These are phyloP conservation scores for Malurus elegans DNA, from an alignment of 2,113 vertebrate species.

Conservation along the genomic window DNA sequence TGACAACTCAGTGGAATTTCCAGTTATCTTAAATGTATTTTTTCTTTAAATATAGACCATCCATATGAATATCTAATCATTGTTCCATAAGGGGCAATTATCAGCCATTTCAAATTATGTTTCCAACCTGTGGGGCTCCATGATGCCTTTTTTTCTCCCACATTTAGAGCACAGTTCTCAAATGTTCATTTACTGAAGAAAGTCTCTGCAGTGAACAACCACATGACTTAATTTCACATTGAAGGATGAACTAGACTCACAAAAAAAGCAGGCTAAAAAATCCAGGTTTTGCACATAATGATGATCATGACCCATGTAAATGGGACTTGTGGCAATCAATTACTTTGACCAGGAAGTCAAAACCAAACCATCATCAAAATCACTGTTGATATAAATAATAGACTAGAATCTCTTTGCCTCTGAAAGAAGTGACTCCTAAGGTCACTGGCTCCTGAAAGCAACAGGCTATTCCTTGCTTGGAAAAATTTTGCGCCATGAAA, in stretches of 20 bases:
- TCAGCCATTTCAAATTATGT: neutral
- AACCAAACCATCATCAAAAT: neutral
- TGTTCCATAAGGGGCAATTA: constrained; percentile 23
- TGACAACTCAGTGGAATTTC: neutral
- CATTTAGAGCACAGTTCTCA: neutral
- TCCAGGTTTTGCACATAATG: neutral
- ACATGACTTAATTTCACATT: fast-evolving
- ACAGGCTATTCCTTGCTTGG: neutral
- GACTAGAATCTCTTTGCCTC: neutral
- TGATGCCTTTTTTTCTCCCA: neutral
- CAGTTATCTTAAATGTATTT: neutral
- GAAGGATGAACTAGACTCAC: neutral
- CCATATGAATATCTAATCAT: neutral
- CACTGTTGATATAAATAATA: neutral
- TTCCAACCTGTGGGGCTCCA: neutral
- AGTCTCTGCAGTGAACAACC: neutral
- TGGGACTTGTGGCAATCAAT: neutral
- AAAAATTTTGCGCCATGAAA: neutral
- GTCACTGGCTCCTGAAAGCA: neutral
- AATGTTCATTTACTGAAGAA: neutral
- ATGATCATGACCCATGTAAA: neutral
- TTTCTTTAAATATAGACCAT: constrained; percentile 8
- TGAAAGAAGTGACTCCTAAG: neutral
- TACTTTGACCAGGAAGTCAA: neutral
- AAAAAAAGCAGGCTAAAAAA: neutral